Conservation (phyloP, 2,113 vertebrate species). For the Phaetusa simplex region DNA sequence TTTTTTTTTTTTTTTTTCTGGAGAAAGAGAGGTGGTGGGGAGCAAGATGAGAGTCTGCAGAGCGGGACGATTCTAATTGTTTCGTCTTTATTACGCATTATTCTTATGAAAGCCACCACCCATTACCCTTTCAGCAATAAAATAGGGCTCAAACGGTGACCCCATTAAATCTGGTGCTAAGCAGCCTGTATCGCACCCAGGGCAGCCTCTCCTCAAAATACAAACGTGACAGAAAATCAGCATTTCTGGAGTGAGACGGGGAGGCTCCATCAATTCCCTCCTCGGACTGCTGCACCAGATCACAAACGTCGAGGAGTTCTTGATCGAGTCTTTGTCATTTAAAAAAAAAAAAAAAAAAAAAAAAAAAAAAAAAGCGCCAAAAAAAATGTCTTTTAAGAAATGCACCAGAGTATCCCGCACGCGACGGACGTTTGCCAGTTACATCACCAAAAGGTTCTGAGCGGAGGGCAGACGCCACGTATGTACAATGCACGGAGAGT, state of each 20-base stretch:
- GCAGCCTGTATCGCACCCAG: neutral
- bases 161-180: neutral
- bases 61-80: neutral
- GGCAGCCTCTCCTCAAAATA: neutral
- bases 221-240: neutral
- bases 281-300: neutral
- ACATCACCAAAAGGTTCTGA: neutral
- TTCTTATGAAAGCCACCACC: neutral
- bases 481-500: accelerated
- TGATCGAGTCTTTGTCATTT: neutral
- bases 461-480: neutral
- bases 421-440: neutral
- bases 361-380: no score
- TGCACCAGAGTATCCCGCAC: neutral
- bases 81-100: neutral
- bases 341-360: neutral
- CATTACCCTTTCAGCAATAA: neutral
- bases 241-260: neutral
- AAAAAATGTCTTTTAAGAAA: neutral
- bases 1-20: neutral
- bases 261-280: neutral
- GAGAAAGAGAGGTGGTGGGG: neutral
- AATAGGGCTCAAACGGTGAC: neutral
- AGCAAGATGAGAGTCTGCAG: neutral
- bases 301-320: neutral